Conservation (phyloP, 2,113 vertebrate species). For the Lethenteron camtschaticum region DNA sequence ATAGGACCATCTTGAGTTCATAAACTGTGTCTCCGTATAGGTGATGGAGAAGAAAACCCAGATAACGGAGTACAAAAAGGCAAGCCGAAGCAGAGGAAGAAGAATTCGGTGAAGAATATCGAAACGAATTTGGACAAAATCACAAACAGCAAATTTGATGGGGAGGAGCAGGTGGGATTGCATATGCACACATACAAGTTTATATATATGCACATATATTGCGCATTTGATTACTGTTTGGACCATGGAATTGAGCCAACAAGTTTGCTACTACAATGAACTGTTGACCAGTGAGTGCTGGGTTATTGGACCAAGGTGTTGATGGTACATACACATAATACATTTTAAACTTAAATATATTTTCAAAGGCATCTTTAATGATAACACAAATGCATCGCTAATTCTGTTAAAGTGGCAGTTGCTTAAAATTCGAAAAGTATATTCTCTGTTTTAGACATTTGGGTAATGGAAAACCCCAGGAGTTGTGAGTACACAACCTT, state of each 20-base stretch:
- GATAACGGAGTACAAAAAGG: conserved; percentile 16
- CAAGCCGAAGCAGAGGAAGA: conserved; percentile 31
- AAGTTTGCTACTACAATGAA: background rate
- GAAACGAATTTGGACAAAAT: conserved; percentile 63
- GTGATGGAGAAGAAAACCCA: conserved; percentile 1
- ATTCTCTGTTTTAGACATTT: too few relatives aligned
- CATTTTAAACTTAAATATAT: too few relatives aligned
- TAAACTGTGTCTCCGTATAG: background rate
- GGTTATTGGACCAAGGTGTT: background rate
- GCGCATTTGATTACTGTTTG: background rate
- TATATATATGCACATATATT: background rate
- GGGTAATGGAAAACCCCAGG: too few relatives aligned
- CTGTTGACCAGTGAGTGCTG: background rate
- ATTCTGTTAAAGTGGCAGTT: too few relatives aligned
- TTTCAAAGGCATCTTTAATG: too few relatives aligned
- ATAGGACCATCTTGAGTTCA: background rate
- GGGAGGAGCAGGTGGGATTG: conserved; percentile 38
- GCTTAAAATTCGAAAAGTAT: too few relatives aligned
- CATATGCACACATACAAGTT: background rate
- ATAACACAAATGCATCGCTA: too few relatives aligned
- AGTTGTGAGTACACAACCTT: too few relatives aligned
- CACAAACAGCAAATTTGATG: conserved; percentile 31
- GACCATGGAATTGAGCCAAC: background rate
- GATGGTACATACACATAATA: too few relatives aligned
- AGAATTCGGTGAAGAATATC: conserved; percentile 40